A percentile compares a stretch with the other conserved stretches of the same genome.
These are phyloP conservation scores for Pegea sp. DNA, from an alignment of 23 tunicate species.

Conservation along the genomic window DNA sequence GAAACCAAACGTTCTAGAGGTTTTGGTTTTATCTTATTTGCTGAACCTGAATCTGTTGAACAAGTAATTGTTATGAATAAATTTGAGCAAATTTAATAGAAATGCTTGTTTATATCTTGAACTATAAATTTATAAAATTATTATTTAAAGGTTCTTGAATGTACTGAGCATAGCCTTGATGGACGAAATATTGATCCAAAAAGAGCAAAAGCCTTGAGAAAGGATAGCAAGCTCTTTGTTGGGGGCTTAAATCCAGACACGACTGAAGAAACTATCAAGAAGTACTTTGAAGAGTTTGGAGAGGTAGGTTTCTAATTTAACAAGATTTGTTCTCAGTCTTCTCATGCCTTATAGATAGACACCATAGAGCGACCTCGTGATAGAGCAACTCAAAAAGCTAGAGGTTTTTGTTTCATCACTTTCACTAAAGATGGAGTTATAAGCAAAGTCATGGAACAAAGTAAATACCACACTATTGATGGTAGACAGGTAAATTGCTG, in stretches of 20 bases:
- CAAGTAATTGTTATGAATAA: slow-evolving; percentile 6
- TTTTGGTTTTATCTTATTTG: slow-evolving; percentile 57
- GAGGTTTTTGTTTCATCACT: slow-evolving; percentile 67
- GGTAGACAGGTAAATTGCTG: slow-evolving; percentile 49
- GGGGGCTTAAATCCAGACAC: slow-evolving; percentile 76
- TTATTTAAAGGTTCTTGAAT: slow-evolving; percentile 1
- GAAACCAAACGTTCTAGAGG: slow-evolving; percentile 37
- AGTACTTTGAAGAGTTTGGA: slow-evolving; percentile 41
- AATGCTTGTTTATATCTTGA: background rate
- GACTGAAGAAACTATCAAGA: slow-evolving; percentile 16
- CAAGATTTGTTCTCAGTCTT: background rate
- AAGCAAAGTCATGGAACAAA: slow-evolving; percentile 8
- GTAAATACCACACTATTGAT: slow-evolving; percentile 35
- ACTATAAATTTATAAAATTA: background rate
- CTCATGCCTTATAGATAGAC: slow-evolving; percentile 13
- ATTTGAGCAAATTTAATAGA: background rate
- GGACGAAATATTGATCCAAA: slow-evolving; percentile 59
- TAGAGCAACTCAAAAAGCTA: slow-evolving; percentile 9
- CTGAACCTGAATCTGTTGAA: slow-evolving; percentile 27
- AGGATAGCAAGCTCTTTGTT: slow-evolving; percentile 50
- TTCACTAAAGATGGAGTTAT: slow-evolving; percentile 36
- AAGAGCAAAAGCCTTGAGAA: slow-evolving; percentile 45
- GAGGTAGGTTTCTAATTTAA: slow-evolving; percentile 16
- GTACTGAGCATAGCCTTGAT: slow-evolving; percentile 18
- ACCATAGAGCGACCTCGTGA: slow-evolving; percentile 45